Base-by-base conservation (phyloP, 2,113 vertebrate species). In the Trogon melanurus region DNA sequence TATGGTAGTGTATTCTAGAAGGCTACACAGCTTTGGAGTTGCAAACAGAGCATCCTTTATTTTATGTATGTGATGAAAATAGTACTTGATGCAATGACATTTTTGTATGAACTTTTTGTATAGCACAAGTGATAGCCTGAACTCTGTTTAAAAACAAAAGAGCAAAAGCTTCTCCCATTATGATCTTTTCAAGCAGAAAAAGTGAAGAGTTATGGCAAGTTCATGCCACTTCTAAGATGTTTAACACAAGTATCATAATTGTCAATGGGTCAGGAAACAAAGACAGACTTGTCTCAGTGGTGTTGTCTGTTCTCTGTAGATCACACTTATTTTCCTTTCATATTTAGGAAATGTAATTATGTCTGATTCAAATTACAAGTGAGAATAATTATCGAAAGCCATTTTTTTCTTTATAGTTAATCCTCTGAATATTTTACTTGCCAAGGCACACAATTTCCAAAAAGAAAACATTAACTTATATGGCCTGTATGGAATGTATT, bases 181-280 rank as follows among this genome's bases (percentile, higher is more conserved):
- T 44, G 69, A 88, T 96, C 92, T 96, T 96, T 93, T 96, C 94
- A 95, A 93, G 97, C 97, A 96, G 96, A 97, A 97, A 22, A 64
- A 83, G 91, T 91, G 78, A 96, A 81, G 93, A 95, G 82, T 96
- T 91, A 89, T 73, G 93, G 95, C 92, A 96, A 97, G 97, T 95
- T 96, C 90, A 84, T 95, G 95, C 95, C 95, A 95, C 96, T 97
- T 97, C 94, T 92, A 70, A 95, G 95, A 96, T 96, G 96, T 97
- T 98, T 96, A 97, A 97, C 97, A 96, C 79, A 85, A 97, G 97
- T 95, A 89, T 95, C 69, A 11, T 96, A 97, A 98, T 97, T 97
- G 98, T 95, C 95, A 97, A 97, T 95, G 95, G 97, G 97, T 95
- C 96, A 97, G 94, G 95, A 96, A 95, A 97, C 96, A 97, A 97